Evolutionary conservation across 2,113 vertebrate species (phyloP).

Genomic region (Catharus fuscescens): DNA sequence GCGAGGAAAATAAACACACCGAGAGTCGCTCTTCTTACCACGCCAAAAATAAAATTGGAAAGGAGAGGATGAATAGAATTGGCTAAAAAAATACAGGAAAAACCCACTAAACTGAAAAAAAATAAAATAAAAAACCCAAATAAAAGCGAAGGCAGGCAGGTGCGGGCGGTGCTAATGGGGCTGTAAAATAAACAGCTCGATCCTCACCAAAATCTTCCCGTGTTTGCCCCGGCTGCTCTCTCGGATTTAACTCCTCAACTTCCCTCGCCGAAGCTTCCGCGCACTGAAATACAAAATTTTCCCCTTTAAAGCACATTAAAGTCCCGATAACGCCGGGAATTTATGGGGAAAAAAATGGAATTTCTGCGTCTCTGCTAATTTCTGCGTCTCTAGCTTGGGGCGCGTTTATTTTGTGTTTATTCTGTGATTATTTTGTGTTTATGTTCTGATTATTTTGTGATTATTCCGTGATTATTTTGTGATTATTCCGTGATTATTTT

Average conservation of each 20-base stretch:
- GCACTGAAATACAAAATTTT: background rate
- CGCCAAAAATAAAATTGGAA: background rate
- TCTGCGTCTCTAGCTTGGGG: background rate
- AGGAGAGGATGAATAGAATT: background rate
- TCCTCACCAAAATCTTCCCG: background rate
- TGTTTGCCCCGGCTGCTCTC: background rate
- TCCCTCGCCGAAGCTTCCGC: background rate
- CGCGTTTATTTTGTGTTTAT: background rate
- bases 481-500: background rate
- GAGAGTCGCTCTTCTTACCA: background rate
- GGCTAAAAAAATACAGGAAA: background rate
- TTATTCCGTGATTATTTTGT: background rate
- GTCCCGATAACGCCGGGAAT: background rate
- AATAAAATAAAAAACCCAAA: no score
- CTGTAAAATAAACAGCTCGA: slow-evolving; percentile 21
- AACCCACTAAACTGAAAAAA: background rate
- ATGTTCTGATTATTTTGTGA: background rate
- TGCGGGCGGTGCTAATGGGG: background rate
- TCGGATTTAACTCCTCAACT: background rate
- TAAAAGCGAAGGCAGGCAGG: background rate
- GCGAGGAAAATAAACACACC: background rate
- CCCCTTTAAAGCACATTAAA: background rate
- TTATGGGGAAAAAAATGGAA: background rate
- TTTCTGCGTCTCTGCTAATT: background rate
- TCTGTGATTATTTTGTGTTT: background rate